A percentile compares a stretch with the other conserved stretches of the same genome.
Conservation (phyloP, 2,888 invertebrate species). For the Euphydryas editha region DNA sequence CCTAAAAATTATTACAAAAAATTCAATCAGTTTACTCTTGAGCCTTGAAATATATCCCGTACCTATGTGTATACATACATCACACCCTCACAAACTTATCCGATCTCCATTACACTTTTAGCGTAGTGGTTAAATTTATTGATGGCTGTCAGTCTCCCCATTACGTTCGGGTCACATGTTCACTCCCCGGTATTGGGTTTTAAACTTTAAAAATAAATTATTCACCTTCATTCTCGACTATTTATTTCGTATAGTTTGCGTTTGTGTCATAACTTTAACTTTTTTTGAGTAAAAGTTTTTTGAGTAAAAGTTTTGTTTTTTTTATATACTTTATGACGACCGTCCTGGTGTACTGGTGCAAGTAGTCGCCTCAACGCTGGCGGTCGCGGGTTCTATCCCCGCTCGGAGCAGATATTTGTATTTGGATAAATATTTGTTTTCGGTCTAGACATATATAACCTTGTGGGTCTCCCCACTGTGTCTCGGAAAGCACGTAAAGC, state of each 20-base stretch:
- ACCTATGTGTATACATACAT: background rate
- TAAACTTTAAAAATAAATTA: slow-evolving; percentile 7
- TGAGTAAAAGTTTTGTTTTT: too few relatives aligned
- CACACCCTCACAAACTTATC: slow-evolving; percentile 8
- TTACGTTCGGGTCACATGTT: slow-evolving; percentile 7
- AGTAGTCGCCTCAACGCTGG: too few relatives aligned
- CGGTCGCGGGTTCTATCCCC: too few relatives aligned
- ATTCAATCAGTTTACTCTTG: background rate
- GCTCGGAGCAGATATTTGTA: too few relatives aligned
- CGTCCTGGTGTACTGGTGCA: too few relatives aligned
- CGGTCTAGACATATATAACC: too few relatives aligned
- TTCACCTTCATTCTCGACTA: background rate
- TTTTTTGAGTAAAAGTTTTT: too few relatives aligned
- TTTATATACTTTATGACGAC: too few relatives aligned
- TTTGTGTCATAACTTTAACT: too few relatives aligned
- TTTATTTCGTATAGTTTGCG: background rate
- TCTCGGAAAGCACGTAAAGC: too few relatives aligned
- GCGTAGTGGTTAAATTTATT: slow-evolving; percentile 29
- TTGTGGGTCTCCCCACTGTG: too few relatives aligned
- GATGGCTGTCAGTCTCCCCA: slow-evolving; percentile 8
- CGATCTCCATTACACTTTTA: slow-evolving; percentile 20
- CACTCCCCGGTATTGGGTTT: background rate
- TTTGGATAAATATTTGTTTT: too few relatives aligned
- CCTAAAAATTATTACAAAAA: background rate
- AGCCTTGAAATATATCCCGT: slow-evolving; percentile 10